phyloP scores from a whole-genome alignment of 2,113 vertebrate genomes.

The Rhodinocichla rosea region DNA sequence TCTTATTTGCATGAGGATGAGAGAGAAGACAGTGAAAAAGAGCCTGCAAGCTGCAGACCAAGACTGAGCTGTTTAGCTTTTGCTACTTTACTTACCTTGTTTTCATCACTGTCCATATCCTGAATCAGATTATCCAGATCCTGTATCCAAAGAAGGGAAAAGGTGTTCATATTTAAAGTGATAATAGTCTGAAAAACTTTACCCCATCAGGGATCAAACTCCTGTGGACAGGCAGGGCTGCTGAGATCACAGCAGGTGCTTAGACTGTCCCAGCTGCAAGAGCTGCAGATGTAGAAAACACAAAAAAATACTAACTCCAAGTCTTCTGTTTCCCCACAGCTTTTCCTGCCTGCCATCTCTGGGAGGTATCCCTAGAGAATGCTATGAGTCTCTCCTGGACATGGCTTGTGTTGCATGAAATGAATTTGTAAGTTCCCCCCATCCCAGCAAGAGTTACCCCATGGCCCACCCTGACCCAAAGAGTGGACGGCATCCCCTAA shows the following conservation, averaged over 20 bases:
- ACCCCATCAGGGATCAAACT: background rate
- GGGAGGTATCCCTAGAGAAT: background rate
- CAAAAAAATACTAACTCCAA: background rate
- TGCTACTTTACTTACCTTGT: slow-evolving; percentile 79
- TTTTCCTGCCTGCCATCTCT: background rate
- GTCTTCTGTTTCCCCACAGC: background rate
- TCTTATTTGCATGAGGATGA: background rate
- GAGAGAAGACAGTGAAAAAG: background rate
- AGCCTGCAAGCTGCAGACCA: background rate
- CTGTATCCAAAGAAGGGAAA: slow-evolving; percentile 71
- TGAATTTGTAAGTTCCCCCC: background rate
- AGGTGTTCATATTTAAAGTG: background rate
- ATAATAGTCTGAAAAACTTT: background rate
- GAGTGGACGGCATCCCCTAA: background rate
- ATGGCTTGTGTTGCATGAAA: background rate
- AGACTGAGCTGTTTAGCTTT: background rate
- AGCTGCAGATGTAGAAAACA: background rate
- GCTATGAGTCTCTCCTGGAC: background rate
- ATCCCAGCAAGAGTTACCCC: background rate
- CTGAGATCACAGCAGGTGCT: background rate
- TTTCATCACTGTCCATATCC: slow-evolving; percentile 88
- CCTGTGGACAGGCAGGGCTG: background rate
- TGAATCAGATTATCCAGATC: slow-evolving; percentile 92
- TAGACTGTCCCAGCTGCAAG: fast-evolving
- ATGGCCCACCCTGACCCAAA: background rate